Evolutionary conservation across 2,888 invertebrate species (phyloP).

Genomic region (Tanypteryx hageni): DNA sequence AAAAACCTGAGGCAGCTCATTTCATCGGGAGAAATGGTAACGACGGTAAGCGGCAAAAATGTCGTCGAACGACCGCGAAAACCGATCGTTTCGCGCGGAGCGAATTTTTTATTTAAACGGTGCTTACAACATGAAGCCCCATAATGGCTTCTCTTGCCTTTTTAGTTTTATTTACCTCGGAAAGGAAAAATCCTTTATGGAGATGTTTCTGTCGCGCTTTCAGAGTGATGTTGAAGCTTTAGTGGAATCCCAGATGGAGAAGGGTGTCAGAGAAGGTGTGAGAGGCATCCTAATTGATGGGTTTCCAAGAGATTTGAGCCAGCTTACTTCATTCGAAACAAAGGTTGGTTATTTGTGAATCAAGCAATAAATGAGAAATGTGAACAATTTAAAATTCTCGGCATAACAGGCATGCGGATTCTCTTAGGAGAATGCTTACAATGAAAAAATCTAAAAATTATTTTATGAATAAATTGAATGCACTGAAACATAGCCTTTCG

Average conservation of each 20-base stretch:
- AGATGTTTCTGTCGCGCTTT: constrained; percentile 65
- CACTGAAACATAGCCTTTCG: too few relatives aligned
- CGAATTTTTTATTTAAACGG: too few relatives aligned
- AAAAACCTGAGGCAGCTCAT: constrained; percentile 80
- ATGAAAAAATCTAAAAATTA: background rate
- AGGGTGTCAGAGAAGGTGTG: constrained; percentile 75
- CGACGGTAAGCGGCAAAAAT: constrained; percentile 73
- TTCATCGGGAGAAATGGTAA: constrained; percentile 88
- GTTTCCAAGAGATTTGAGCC: constrained; percentile 93
- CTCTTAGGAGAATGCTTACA: constrained; percentile 67
- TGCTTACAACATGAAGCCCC: too few relatives aligned
- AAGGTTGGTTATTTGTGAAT: constrained; percentile 80
- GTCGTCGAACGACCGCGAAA: background rate
- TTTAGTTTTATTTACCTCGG: too few relatives aligned
- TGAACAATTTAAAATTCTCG: too few relatives aligned
- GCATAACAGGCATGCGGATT: too few relatives aligned
- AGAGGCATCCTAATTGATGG: constrained; percentile 95
- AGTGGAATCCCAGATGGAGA: constrained; percentile 82
- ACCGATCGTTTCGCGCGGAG: too few relatives aligned
- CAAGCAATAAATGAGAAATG: too few relatives aligned
- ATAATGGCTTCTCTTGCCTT: too few relatives aligned
- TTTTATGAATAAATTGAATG: too few relatives aligned
- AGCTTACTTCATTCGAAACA: constrained; percentile 91
- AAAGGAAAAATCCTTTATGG: too few relatives aligned
- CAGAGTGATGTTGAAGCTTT: constrained; percentile 87